Evolutionary conservation across 1,140 invertebrate species (phyloP).

Genomic region (Saccostrea echinata): DNA sequence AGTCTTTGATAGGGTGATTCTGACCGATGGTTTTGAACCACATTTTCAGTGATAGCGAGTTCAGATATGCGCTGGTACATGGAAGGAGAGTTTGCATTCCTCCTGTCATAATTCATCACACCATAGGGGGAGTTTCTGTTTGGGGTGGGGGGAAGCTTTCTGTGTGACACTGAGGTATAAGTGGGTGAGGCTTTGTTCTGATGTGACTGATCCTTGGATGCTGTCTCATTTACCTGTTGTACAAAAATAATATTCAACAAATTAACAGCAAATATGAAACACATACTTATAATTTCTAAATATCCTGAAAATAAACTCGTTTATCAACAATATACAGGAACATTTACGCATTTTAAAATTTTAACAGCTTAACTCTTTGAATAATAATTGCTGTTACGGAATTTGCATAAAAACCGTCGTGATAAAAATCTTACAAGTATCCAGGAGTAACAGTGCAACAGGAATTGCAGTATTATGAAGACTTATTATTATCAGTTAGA

Average conservation of each 20-base stretch:
- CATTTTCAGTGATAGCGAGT: slow-evolving; percentile 44
- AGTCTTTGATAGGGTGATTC: slow-evolving; percentile 20
- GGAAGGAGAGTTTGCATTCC: slow-evolving; percentile 58
- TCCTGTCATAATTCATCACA: slow-evolving; percentile 60
- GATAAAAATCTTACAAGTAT: no score
- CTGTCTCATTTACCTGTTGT: background rate
- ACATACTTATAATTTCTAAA: no score
- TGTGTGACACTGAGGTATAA: slow-evolving; percentile 63
- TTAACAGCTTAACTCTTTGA: no score
- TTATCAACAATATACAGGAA: no score
- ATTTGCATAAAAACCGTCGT: no score
- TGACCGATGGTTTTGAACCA: slow-evolving; percentile 10
- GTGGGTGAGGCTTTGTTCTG: slow-evolving; percentile 70
- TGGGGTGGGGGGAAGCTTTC: slow-evolving; percentile 62
- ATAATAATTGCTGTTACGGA: no score
- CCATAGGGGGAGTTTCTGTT: slow-evolving; percentile 63
- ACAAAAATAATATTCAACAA: background rate
- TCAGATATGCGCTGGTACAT: slow-evolving; percentile 56
- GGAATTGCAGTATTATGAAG: no score
- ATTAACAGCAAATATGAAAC: no score
- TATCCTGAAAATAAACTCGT: no score
- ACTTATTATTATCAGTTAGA: no score
- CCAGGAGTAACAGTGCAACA: no score
- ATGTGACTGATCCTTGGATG: slow-evolving; percentile 54
- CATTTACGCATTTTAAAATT: no score